Base-by-base conservation (phyloP, 2,113 vertebrate species). In the Sander lucioperca region DNA sequence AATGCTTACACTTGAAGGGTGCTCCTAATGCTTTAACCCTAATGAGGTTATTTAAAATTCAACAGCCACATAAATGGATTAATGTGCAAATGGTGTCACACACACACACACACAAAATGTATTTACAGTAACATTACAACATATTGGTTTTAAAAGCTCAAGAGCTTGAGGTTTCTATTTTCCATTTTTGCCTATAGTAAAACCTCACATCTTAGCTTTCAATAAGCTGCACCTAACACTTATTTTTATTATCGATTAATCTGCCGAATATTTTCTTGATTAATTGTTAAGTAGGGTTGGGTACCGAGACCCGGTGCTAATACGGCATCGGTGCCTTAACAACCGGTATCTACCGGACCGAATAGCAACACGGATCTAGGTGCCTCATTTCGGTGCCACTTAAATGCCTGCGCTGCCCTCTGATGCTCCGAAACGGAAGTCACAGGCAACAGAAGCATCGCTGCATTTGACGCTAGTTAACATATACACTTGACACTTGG, bases 51-150 rank as follows among this genome's bases (percentile, higher is more conserved):
- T 33, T 33, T 33, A 33, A 33, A 33, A 33, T 33, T 33, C 33
- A 33, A 33, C 33, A 33, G 33, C 33, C 33, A 33, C 33, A 33
- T 33, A 33, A 33, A 33, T 33, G 33, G 53, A 66, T 66, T 65
- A 33, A 72, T 57, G 59, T 25, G 61, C 45, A 67, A 23, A 61
- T 25, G n/a, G 61, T 70, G n/a, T 2, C 47, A 77, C 33, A 15
- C 15, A 18, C 43, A 9, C 2, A 3, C 7, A 47, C 13, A 30
- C 23, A n/a, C 3, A 65, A n/a, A 68, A 45, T 61, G 78, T 51
- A 75, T 75, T 82, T 59, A 77, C 62, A 74, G 66, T 79, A 51
- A 54, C 50, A 13, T 15, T 25, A 77, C 62, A 74, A 74, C 10
- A 72, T 9, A 48, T 13, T 15, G 7, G 27, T 25, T 66, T n/a